A percentile compares a stretch with the other conserved stretches of the same genome.
phyloP scores from a whole-genome alignment of 2,888 invertebrate genomes.

The Scelioninae gen. 1 region DNA sequence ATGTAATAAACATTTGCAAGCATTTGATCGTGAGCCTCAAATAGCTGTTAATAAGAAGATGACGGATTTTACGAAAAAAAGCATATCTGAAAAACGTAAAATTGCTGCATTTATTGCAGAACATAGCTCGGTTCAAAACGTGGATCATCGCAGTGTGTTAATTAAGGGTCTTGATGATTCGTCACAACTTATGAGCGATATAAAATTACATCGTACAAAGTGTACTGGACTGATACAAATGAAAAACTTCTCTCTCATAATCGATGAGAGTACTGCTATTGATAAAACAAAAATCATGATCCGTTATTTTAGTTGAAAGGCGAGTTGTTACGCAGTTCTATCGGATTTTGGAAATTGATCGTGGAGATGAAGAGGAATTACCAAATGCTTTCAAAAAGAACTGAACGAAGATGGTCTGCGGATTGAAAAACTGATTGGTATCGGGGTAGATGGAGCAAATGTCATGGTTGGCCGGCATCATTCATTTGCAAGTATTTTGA shows the following conservation, averaged over 20 bases:
- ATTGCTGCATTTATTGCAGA: conserved; percentile 71
- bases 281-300: conserved; percentile 65
- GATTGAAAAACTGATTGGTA: conserved; percentile 69
- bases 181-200: conserved; percentile 71
- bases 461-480: conserved; percentile 72
- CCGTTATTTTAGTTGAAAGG: conserved; percentile 57
- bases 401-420: conserved; percentile 63
- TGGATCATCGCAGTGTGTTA: conserved; percentile 67
- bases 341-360: conserved; percentile 56
- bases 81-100: conserved; percentile 37
- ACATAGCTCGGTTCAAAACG: conserved; percentile 65
- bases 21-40: background rate
- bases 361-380: conserved; percentile 58
- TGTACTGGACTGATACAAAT: conserved; percentile 60
- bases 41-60: too few relatives aligned
- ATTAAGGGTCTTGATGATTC: too few relatives aligned
- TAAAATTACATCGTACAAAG: conserved; percentile 67
- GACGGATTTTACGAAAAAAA: too few relatives aligned
- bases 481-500: conserved; percentile 57
- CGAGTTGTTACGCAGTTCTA: conserved; percentile 67
- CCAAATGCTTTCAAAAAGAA: conserved; percentile 29
- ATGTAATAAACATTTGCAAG: background rate
- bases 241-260: conserved; percentile 74
- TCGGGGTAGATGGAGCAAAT: conserved; percentile 50
- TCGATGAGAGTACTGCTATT: conserved; percentile 74